Evolutionary conservation across 2,888 invertebrate species (phyloP), one percentile per base, ranked within the genome.

Genomic region (Itoplectis maculator): DNA sequence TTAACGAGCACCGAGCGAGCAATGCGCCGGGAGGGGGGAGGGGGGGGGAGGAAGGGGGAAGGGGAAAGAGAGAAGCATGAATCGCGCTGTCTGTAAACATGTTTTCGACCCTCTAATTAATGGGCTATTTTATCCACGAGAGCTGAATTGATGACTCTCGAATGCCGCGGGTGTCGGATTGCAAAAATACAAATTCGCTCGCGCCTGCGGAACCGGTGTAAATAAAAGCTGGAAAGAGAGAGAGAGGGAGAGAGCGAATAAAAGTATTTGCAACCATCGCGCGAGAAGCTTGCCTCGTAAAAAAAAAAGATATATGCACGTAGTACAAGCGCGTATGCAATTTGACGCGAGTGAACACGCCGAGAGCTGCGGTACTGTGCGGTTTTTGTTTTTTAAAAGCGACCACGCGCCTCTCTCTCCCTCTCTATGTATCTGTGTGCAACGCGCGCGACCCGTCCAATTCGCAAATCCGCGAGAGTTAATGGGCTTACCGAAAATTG

Each of bases 401-500:
- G 49, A 23, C 20, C 63, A 40, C 37, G 35, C 51, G n/a, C 49
- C 56, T 47, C 37, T 18, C 40, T 49, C 2, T 29, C n/a, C n/a
- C n/a, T n/a, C n/a, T n/a, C n/a, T n/a, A n/a, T n/a, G n/a, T n/a
- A n/a, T n/a, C n/a, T n/a, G n/a, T n/a, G n/a, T n/a, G n/a, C n/a
- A n/a, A n/a, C n/a, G n/a, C n/a, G 13, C n/a, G 6, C 61, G 42
- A 9, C n/a, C 37, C 23, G 20, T 37, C 54, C 72, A 63, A 66
- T 63, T 45, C n/a, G n/a, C 20, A 73, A 77, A 77, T 68, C 72
- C 83, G 74, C 74, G 81, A 82, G 85, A 88, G 87, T 90, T 90
- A 90, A 91, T 90, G 90, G 91, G 90, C 88, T 91, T 89, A 88
- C 86, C 85, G 88, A 89, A 89, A 91, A 91, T 90, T 89, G 90